Conservation (phyloP, 2,113 vertebrate genomes). For the Podarcis raffonei region DNA sequence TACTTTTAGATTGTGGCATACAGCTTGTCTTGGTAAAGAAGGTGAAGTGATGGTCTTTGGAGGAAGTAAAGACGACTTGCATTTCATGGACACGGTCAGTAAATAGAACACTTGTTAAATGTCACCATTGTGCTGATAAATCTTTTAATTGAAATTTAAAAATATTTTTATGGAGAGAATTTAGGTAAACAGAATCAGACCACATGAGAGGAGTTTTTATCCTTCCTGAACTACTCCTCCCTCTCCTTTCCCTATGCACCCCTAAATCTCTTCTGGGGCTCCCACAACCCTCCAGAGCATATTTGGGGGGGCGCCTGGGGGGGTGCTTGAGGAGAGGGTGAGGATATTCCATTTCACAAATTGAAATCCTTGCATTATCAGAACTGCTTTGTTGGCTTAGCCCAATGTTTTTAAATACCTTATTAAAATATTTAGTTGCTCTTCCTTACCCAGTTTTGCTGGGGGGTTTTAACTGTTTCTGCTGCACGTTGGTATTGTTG, state of each 20-base stretch:
- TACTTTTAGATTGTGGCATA: conserved; percentile 88
- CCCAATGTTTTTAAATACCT: no score
- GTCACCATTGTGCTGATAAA: conserved; percentile 1
- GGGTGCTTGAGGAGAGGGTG: no score
- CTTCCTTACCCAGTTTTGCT: background rate
- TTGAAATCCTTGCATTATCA: no score
- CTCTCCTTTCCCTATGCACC: no score
- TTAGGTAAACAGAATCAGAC: background rate
- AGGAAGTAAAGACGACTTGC: conserved; percentile 93
- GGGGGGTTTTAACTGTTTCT: background rate
- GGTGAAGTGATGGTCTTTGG: conserved; percentile 94
- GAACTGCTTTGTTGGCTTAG: background rate
- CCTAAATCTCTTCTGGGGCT: no score
- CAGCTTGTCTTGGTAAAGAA: conserved; percentile 88
- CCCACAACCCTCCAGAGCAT: no score
- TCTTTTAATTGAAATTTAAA: background rate
- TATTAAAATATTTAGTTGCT: background rate
- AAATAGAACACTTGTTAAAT: conserved; percentile 30
- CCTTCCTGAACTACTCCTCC: background rate
- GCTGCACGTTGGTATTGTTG: background rate
- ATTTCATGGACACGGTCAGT: conserved; percentile 92
- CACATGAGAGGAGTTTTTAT: background rate
- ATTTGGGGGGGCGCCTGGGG: no score
- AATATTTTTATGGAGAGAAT: background rate
- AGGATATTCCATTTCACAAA: no score